phyloP scores from a whole-genome alignment of 35 echinoderm and acorn worm species.

The Amphiura filiformis region DNA sequence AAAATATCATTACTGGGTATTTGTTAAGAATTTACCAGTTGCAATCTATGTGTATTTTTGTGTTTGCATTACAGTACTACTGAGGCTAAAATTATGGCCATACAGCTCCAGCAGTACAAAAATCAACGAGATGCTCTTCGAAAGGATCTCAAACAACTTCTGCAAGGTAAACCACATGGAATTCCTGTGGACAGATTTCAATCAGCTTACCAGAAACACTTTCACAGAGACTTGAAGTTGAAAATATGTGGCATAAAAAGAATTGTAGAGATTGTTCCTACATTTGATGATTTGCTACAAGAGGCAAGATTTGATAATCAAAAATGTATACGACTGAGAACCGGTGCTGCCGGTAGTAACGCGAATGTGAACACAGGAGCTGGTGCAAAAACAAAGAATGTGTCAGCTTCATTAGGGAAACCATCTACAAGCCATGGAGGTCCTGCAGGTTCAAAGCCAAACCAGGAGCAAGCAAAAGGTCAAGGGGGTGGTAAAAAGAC shows the following conservation, averaged over 20 bases:
- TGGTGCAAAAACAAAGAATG: not conserved
- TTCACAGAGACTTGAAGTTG: not conserved
- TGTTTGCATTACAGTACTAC: no score
- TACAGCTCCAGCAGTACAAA: no score
- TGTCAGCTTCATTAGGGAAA: not conserved
- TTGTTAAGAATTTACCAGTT: no score
- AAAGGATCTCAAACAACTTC: not conserved
- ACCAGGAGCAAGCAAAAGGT: not conserved
- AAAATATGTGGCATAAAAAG: not conserved
- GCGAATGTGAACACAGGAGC: not conserved
- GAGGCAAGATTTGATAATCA: not conserved
- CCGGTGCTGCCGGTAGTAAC: not conserved
- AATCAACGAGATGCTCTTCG: not conserved
- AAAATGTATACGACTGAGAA: not conserved
- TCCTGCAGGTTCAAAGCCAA: not conserved
- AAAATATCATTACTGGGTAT: no score
- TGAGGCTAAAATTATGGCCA: no score
- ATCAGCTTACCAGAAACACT: not conserved
- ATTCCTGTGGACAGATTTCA: not conserved
- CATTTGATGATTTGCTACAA: not conserved
- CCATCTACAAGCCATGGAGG: no score
- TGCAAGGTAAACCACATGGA: not conserved
- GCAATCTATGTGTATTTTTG: no score
- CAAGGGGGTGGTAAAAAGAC: not conserved
- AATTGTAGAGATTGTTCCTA: not conserved